Evolutionary conservation across 2,888 invertebrate genomes (phyloP).

Genomic region (Acrocera orbiculus): DNA sequence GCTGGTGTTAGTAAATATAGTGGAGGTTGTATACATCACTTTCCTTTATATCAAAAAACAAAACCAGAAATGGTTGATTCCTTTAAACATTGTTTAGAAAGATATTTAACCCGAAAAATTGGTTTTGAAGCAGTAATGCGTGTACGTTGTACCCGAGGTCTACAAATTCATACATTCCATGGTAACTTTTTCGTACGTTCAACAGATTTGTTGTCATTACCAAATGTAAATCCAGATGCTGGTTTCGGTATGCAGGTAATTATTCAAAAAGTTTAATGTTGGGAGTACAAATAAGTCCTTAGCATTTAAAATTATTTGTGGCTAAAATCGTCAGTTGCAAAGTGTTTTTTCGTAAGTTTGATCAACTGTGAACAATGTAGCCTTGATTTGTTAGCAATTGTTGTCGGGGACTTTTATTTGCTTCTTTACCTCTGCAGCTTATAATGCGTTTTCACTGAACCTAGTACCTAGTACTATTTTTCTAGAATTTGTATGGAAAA

Average conservation of each 20-base stretch:
- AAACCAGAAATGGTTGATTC: constrained; percentile 53
- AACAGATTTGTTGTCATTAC: constrained; percentile 85
- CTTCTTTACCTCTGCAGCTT: too few species aligned
- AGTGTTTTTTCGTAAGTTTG: too few species aligned
- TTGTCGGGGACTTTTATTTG: too few species aligned
- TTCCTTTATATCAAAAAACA: constrained; percentile 65
- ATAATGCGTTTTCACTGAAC: too few species aligned
- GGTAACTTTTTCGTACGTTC: constrained; percentile 99
- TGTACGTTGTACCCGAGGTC: constrained; percentile 81
- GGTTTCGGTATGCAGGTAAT: constrained; percentile 92
- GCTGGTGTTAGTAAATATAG: constrained; percentile 90
- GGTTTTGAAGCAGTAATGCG: constrained; percentile 99
- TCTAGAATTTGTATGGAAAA: too few species aligned
- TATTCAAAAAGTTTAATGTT: too few species aligned
- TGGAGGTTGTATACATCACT: constrained; percentile 82
- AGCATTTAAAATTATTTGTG: too few species aligned
- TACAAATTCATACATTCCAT: constrained; percentile 95
- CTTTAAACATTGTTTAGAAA: constrained; percentile 56
- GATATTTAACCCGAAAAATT: constrained; percentile 90
- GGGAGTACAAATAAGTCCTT: too few species aligned
- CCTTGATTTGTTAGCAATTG: too few species aligned
- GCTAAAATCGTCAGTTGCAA: too few species aligned
- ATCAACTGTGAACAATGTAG: too few species aligned
- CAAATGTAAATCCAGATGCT: constrained; percentile 95
- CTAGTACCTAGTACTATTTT: too few species aligned